Evolutionary conservation across 2,888 invertebrate genomes (phyloP).

Genomic region (Tridacna gigas): DNA sequence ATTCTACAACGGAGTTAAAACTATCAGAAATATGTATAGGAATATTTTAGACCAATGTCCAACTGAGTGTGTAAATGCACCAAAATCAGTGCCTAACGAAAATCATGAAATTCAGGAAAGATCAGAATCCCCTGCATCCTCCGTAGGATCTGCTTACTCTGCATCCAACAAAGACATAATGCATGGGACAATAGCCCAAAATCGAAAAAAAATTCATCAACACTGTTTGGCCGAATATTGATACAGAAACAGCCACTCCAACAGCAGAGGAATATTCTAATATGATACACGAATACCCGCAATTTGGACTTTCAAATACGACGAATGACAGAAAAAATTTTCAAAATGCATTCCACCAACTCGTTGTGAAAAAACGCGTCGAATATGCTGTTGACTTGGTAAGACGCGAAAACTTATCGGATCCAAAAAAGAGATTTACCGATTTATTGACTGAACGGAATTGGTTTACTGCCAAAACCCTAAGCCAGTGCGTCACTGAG

Average conservation of each 20-base stretch:
- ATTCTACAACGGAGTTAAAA: background rate
- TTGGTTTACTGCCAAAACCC: too few relatives aligned
- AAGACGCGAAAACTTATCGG: background rate
- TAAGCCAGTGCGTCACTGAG: too few relatives aligned
- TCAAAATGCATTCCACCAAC: background rate
- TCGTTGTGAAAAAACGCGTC: background rate
- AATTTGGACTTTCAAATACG: background rate
- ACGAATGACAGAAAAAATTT: background rate
- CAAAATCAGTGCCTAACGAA: background rate
- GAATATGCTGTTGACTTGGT: constrained; percentile 3
- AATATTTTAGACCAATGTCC: background rate
- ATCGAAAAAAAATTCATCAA: background rate
- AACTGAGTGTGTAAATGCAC: background rate
- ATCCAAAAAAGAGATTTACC: too few relatives aligned
- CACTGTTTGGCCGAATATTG: too few relatives aligned
- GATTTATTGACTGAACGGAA: too few relatives aligned
- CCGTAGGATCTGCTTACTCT: background rate
- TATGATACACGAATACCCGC: background rate
- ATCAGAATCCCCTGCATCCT: background rate
- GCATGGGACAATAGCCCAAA: background rate
- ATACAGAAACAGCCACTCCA: too few relatives aligned
- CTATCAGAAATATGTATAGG: background rate
- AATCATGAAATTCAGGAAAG: background rate
- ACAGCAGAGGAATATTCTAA: background rate
- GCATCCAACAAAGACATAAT: background rate